Evolutionary conservation across 2,797 vertebrate species (phyloP).

Genomic region (Novumbra hubbsi): DNA sequence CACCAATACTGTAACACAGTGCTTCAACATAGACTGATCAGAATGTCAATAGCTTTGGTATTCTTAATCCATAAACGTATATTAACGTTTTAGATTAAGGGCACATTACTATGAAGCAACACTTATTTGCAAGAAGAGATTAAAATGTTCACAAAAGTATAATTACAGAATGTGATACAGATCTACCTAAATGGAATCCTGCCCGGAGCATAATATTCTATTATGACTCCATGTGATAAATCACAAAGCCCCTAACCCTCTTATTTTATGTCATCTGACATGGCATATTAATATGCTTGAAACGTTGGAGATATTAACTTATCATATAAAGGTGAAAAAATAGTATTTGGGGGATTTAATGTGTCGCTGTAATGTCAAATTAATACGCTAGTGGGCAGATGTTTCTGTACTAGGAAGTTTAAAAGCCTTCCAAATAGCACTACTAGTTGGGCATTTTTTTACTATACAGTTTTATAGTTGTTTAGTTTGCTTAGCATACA

Average conservation of each 20-base stretch:
- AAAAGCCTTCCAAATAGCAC: neutral
- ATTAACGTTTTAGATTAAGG: constrained; percentile 13
- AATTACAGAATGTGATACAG: neutral
- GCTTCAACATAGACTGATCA: neutral
- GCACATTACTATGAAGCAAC: neutral
- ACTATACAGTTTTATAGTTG: constrained; percentile 36
- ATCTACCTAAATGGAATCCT: neutral
- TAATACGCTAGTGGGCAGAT: constrained; percentile 20
- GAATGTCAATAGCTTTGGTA: constrained; percentile 28
- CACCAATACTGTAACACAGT: constrained; percentile 1
- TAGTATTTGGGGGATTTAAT: neutral
- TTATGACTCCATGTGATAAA: neutral
- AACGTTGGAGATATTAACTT: constrained; percentile 2
- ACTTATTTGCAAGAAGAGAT: neutral
- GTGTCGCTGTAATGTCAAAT: constrained; percentile 18
- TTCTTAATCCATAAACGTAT: constrained; percentile 20
- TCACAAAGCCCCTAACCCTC: neutral
- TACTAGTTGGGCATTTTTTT: neutral
- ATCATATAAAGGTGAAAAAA: constrained; percentile 14
- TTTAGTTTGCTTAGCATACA: constrained; percentile 33
- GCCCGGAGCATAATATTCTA: neutral
- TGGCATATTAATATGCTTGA: constrained; percentile 2
- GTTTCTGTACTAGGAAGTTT: neutral
- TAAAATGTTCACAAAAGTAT: neutral
- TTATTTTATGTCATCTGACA: neutral